These are phyloP conservation scores for Philotrypesis tridentata DNA, from an alignment of 1,140 invertebrate species.

Conservation along the genomic window DNA sequence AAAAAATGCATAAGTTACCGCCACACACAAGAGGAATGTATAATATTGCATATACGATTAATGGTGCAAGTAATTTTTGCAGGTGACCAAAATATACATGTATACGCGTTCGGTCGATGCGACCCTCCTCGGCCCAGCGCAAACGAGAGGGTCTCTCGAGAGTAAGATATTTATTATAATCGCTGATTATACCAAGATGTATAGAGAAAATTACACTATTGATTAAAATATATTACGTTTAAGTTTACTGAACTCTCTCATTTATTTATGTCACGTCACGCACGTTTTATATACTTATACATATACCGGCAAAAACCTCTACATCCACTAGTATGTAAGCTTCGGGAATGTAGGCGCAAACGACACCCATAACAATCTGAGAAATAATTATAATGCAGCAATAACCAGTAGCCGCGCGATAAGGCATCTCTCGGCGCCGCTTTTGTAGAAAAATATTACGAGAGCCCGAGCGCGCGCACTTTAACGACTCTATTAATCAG, in stretches of 20 bases:
- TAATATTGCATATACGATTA: too few species aligned
- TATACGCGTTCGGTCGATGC: neutral
- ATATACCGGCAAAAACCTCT: too few species aligned
- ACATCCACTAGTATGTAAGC: too few species aligned
- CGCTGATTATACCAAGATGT: constrained; percentile 16
- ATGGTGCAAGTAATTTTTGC: neutral
- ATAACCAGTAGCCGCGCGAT: neutral
- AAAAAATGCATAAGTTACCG: neutral
- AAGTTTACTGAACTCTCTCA: constrained; percentile 28
- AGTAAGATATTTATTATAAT: constrained; percentile 44
- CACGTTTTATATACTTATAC: too few species aligned
- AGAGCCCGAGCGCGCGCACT: too few species aligned
- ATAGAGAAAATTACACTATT: constrained; percentile 8
- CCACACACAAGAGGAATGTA: neutral
- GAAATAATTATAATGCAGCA: too few species aligned
- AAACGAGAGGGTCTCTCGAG: neutral
- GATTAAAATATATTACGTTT: constrained; percentile 34
- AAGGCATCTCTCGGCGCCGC: too few species aligned
- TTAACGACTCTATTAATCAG: too few species aligned
- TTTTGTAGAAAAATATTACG: too few species aligned
- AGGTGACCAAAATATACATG: neutral
- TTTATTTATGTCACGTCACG: constrained; percentile 18
- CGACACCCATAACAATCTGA: too few species aligned
- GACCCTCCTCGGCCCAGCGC: neutral
- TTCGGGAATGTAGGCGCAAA: too few species aligned